Evolutionary conservation across 2,888 invertebrate genomes (phyloP).

Genomic region (Carpatolechia fugitivella): DNA sequence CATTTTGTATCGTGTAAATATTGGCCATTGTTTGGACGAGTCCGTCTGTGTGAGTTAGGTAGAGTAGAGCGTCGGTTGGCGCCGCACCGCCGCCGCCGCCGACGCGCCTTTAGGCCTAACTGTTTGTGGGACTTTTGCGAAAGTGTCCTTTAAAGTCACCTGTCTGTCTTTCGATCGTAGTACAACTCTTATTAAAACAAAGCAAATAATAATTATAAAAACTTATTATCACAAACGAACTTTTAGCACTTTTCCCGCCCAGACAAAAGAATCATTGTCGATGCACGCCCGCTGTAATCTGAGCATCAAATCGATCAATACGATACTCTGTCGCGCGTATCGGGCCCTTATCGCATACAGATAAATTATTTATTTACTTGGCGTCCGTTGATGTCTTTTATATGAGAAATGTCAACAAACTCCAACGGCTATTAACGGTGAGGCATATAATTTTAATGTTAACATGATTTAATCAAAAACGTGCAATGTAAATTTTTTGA

Average conservation of each 20-base stretch:
- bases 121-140: conserved; percentile 53
- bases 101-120: conserved; percentile 60
- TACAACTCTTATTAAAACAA: conserved; percentile 42
- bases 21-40: conserved; percentile 51
- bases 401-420: conserved; percentile 35
- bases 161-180: conserved; percentile 47
- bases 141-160: conserved; percentile 66
- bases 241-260: conserved; percentile 11
- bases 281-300: conserved; percentile 11
- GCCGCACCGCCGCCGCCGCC: conserved; percentile 41
- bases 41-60: conserved; percentile 65
- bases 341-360: conserved; percentile 14
- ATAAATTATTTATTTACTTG: conserved; percentile 31
- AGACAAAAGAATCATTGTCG: conserved; percentile 3
- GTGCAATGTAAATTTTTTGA: background rate
- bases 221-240: background rate
- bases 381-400: conserved; percentile 74
- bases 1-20: conserved; percentile 58
- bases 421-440: conserved; percentile 1
- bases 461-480: no score
- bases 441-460: no score
- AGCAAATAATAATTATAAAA: conserved; percentile 4
- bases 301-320: conserved; percentile 18
- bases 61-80: conserved; percentile 45
- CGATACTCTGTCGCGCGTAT: conserved; percentile 17